phyloP scores from a whole-genome alignment of 2,113 vertebrate genomes.

The Oxygymnocypris stewartii region DNA sequence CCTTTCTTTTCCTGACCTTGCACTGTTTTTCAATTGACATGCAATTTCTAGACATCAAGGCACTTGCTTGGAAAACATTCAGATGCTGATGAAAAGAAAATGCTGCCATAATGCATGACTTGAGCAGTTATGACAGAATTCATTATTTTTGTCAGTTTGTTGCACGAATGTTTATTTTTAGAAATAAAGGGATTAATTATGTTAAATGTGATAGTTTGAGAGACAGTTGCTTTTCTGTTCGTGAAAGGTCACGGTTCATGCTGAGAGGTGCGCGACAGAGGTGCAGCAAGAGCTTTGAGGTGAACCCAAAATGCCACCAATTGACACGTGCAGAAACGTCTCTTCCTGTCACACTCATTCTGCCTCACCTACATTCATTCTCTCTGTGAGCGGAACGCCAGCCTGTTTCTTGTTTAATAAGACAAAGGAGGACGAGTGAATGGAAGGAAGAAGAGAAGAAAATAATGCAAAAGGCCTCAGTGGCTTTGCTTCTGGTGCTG shows the following conservation, averaged over 20 bases:
- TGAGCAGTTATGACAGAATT: slow-evolving; percentile 34
- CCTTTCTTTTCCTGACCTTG: slow-evolving; percentile 44
- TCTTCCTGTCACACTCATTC: slow-evolving; percentile 29
- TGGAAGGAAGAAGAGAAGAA: slow-evolving; percentile 3
- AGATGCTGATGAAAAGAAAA: slow-evolving; percentile 33
- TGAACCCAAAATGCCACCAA: slow-evolving; percentile 40
- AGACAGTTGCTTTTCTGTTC: slow-evolving; percentile 9
- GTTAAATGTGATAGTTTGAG: slow-evolving; percentile 23
- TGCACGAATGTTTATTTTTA: slow-evolving; percentile 6
- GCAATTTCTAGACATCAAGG: slow-evolving; percentile 57
- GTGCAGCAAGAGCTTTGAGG: slow-evolving; percentile 41
- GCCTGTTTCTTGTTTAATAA: slow-evolving; percentile 34
- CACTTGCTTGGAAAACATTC: slow-evolving; percentile 43
- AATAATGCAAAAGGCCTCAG: slow-evolving; percentile 1
- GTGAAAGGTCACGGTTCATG: slow-evolving; percentile 55
- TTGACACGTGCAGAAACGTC: slow-evolving; percentile 28
- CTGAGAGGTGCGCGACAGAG: slow-evolving; percentile 25
- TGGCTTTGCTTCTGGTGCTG: slow-evolving; percentile 16
- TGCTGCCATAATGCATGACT: slow-evolving; percentile 31
- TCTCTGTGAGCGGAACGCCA: slow-evolving; percentile 17
- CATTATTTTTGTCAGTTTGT: neutral
- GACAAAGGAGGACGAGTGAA: slow-evolving; percentile 21
- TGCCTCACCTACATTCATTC: slow-evolving; percentile 31
- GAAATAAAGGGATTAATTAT: neutral
- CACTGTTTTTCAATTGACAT: slow-evolving; percentile 52